Evolutionary conservation across 35 echinoderm and acorn worm species (phyloP).

Genomic region (Ophiothrix spiculata): DNA sequence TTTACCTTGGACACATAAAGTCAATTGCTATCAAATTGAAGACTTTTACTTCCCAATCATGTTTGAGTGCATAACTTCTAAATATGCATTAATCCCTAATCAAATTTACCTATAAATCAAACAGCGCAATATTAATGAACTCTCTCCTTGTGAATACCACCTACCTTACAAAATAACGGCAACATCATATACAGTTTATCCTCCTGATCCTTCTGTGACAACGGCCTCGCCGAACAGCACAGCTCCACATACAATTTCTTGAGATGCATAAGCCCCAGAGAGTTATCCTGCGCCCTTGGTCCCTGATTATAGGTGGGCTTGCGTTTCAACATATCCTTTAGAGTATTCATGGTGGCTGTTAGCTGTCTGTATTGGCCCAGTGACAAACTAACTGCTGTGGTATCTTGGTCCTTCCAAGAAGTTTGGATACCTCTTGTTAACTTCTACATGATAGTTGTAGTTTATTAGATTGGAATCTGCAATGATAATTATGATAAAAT

Average conservation of each 20-base stretch:
- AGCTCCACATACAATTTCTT: constrained; percentile 94
- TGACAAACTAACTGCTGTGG: neutral
- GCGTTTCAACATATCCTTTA: constrained; percentile 45
- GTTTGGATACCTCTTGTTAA: neutral
- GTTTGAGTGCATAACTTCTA: too few species aligned
- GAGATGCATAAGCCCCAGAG: constrained; percentile 93
- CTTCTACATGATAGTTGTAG: neutral
- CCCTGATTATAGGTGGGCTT: constrained; percentile 10
- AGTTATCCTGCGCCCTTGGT: constrained; percentile 81
- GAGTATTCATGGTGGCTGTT: constrained; percentile 2
- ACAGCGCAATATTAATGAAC: too few species aligned
- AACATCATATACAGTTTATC: constrained; percentile 99
- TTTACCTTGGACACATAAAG: too few species aligned
- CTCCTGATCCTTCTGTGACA: constrained; percentile 93
- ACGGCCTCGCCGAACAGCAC: constrained; percentile 80
- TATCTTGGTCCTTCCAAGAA: neutral
- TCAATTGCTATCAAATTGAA: too few species aligned
- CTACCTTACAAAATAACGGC: constrained; percentile 96
- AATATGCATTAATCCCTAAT: too few species aligned
- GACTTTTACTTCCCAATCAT: too few species aligned
- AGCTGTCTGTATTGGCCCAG: neutral
- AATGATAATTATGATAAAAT: neutral
- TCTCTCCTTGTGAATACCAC: too few species aligned
- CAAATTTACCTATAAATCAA: too few species aligned
- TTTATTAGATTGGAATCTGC: neutral